A percentile compares a stretch with the other conserved stretches of the same genome.
phyloP scores from a whole-genome alignment of 2,888 invertebrate genomes.

The Meteorus cinctellus region DNA sequence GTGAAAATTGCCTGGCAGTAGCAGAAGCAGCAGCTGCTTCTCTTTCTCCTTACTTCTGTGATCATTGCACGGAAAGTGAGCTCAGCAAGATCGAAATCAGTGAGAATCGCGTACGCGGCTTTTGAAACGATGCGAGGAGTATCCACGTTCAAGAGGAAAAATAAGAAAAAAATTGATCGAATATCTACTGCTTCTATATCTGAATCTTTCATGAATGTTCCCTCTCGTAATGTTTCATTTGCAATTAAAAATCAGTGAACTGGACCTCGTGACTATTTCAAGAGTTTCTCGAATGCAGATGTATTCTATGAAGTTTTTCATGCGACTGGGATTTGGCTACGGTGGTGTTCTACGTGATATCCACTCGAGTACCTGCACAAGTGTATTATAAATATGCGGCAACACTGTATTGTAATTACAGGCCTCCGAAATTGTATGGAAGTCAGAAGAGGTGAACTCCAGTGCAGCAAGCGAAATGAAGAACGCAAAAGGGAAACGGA shows the following conservation, averaged over 20 bases:
- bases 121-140: slow-evolving; percentile 8
- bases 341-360: slow-evolving; percentile 15
- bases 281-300: not conserved
- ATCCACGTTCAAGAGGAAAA: not conserved
- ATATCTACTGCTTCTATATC: not conserved
- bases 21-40: slow-evolving; percentile 27
- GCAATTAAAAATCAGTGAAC: not conserved
- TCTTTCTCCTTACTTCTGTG: not conserved
- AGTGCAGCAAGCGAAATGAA: slow-evolving; percentile 42
- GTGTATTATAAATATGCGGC: slow-evolving; percentile 47
- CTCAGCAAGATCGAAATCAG: slow-evolving; percentile 26
- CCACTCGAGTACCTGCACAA: slow-evolving; percentile 30
- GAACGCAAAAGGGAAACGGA: slow-evolving; percentile 34
- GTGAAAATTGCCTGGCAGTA: slow-evolving; percentile 37
- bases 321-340: not conserved
- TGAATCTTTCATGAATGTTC: too few relatives aligned
- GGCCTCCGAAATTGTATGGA: slow-evolving; percentile 40
- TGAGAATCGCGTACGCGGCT: slow-evolving; percentile 1
- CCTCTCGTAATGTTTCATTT: not conserved
- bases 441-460: slow-evolving; percentile 38
- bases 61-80: not conserved
- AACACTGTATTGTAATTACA: slow-evolving; percentile 51
- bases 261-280: not conserved
- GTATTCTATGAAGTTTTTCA: not conserved
- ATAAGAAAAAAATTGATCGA: not conserved